phyloP scores from a whole-genome alignment of 1,140 invertebrate species.

The Drosophila mayri region DNA sequence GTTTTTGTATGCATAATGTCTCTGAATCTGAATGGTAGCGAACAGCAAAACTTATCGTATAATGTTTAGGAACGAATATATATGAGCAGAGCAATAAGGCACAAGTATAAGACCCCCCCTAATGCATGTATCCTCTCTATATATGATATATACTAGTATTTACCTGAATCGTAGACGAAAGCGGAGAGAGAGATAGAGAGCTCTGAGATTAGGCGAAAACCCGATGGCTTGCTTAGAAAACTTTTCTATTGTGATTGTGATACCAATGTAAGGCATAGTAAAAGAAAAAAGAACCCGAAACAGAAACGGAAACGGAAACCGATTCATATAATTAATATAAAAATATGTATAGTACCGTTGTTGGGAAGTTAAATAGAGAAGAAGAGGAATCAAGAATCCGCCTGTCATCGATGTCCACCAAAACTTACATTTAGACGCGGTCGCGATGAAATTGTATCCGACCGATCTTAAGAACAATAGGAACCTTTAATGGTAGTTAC shows the following conservation, averaged over 20 bases:
- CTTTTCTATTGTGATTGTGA: slow-evolving; percentile 67
- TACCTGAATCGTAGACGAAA: slow-evolving; percentile 25
- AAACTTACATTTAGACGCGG: slow-evolving; percentile 34
- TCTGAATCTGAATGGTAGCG: slow-evolving; percentile 21
- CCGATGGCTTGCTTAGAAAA: slow-evolving; percentile 53
- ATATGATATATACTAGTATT: slow-evolving; percentile 15
- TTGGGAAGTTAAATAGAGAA: slow-evolving; percentile 1
- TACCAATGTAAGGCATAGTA: slow-evolving; percentile 64
- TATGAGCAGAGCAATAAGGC: slow-evolving; percentile 27
- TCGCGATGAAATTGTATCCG: slow-evolving; percentile 43
- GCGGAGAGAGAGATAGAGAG: not conserved
- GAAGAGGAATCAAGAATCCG: slow-evolving; percentile 19
- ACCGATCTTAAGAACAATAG: slow-evolving; percentile 31
- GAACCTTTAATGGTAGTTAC: slow-evolving; percentile 40
- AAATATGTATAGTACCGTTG: slow-evolving; percentile 17
- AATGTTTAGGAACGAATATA: slow-evolving; percentile 28
- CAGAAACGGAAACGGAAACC: slow-evolving; percentile 9
- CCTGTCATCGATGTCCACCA: slow-evolving; percentile 40
- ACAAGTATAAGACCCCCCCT: slow-evolving; percentile 21
- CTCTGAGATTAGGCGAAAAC: slow-evolving; percentile 5
- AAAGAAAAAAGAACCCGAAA: slow-evolving; percentile 16
- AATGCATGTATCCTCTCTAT: slow-evolving; percentile 4
- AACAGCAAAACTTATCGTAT: slow-evolving; percentile 33
- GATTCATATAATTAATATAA: slow-evolving; percentile 9
- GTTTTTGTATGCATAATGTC: slow-evolving; percentile 35